A percentile compares a stretch with the other conserved stretches of the same genome.
Conservation (phyloP, 2,888 invertebrate species). For the Isoperla grammatica region DNA sequence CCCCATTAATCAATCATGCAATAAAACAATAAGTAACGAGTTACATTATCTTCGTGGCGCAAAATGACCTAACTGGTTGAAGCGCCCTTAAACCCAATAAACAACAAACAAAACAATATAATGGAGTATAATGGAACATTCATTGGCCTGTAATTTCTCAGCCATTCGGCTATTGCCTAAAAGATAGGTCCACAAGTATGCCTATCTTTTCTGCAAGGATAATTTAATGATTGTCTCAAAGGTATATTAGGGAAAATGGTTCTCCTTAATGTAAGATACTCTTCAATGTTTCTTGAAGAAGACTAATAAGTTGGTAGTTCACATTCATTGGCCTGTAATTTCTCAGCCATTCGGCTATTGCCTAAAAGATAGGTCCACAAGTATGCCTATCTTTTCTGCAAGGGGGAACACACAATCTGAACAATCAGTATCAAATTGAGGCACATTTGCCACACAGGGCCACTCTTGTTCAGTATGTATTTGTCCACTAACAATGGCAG, state of each 20-base stretch:
- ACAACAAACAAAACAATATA: constrained; percentile 13
- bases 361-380: too few species aligned
- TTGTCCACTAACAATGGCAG: not conserved
- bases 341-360: too few species aligned
- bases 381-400: too few species aligned
- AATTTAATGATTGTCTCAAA: too few species aligned
- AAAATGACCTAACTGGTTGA: too few species aligned
- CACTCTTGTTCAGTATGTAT: not conserved
- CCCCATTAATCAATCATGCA: too few species aligned
- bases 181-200: too few species aligned
- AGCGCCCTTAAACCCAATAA: constrained; percentile 21
- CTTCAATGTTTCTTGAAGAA: not conserved
- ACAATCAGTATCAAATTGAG: not conserved
- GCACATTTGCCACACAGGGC: not conserved
- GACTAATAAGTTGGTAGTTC: too few species aligned
- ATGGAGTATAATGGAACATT: constrained; percentile 26
- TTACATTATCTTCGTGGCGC: too few species aligned
- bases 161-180: constrained; percentile 25
- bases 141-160: constrained; percentile 20
- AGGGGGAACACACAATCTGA: constrained; percentile 1
- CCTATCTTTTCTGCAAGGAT: too few species aligned
- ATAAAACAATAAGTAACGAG: too few species aligned
- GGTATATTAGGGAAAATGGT: not conserved
- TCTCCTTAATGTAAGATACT: not conserved
- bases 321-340: too few species aligned